These are phyloP conservation scores for Petrosia ficiformis DNA, from an alignment of 37 sponge, comb jelly and placozoan species.

Conservation along the genomic window DNA sequence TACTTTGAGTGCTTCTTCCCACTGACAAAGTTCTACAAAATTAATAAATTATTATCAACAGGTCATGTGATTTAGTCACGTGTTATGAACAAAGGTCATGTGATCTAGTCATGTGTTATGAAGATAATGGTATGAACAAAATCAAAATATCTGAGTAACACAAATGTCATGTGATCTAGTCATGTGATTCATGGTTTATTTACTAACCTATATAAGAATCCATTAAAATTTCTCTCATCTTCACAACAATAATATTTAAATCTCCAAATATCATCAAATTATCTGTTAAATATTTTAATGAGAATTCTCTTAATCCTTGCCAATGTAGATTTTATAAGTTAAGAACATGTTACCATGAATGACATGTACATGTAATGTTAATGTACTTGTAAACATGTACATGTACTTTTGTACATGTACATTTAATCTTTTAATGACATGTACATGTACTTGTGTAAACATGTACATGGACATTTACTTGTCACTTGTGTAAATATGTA, in stretches of 20 bases:
- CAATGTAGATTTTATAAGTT: conserved; percentile 6
- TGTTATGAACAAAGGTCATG: no score
- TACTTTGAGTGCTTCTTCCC: conserved; percentile 29
- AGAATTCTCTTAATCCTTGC: background rate
- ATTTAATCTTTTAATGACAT: no score
- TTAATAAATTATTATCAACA: background rate
- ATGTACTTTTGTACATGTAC: no score
- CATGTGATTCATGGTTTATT: background rate
- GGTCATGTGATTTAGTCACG: background rate
- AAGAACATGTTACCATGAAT: background rate
- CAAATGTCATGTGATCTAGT: no score
- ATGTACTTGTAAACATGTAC: no score
- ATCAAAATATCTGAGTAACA: no score
- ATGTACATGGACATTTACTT: no score
- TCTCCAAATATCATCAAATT: background rate
- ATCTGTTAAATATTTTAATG: background rate
- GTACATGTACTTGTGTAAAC: no score
- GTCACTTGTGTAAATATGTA: no score
- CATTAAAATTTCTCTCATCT: conserved; percentile 24
- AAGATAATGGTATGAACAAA: no score
- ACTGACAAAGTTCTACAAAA: conserved; percentile 16
- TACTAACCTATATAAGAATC: conserved; percentile 36
- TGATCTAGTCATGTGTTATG: no score
- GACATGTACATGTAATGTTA: no score
- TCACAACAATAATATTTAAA: conserved; percentile 12